Base-by-base conservation (phyloP, 2,113 vertebrate species). In the Pardalotus punctatus region DNA sequence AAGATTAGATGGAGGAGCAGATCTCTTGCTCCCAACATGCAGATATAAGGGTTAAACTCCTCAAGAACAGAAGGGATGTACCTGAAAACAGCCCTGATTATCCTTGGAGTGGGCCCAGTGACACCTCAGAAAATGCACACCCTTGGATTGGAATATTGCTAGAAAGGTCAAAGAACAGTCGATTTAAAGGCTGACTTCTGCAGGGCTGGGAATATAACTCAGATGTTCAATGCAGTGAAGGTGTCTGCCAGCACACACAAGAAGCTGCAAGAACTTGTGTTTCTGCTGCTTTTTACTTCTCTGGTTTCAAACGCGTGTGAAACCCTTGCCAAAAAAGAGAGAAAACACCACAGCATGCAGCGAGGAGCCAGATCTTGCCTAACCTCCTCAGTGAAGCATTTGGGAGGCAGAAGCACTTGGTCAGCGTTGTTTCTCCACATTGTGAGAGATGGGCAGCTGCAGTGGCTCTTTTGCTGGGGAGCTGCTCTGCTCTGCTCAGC, bases 141-240 rank as follows among this genome's bases (percentile, higher is more conserved):
- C 31, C 8, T 81, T 6, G 2, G 15, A 29, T 3, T 53, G 21
- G 42, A 62, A 72, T 83, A 50, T 29, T 36, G 10, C 29, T 72
- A 16, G 43, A 73, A 83, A 70, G 31, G 29, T 38, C 54, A 58
- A 45, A 84, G 61, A 81, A 64, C 6, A 28, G 40, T 61, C 31
- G 81, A 5, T 65, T 8, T 27, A 62, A 69, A 90, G 33, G 16
- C 20, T 79, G 62, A 50, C 3, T 88, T 67, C 25, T 56, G 61
- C 40, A 86, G 36, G 31, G 18, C 36, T 88, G 65, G 14, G 28
- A 15, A 14, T 36, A 10, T 40, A 57, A 33, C 31, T 48, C 31
- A 36, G 36, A 45, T 25, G 14, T 38, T 62, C 1, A 0, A 4
- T 0, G 0, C 40, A 9, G 8, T 42, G n/a, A 18, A 64, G 17